These are phyloP conservation scores for Aptenodytes patagonicus DNA, from an alignment of 2,113 vertebrate genomes.

Conservation along the genomic window DNA sequence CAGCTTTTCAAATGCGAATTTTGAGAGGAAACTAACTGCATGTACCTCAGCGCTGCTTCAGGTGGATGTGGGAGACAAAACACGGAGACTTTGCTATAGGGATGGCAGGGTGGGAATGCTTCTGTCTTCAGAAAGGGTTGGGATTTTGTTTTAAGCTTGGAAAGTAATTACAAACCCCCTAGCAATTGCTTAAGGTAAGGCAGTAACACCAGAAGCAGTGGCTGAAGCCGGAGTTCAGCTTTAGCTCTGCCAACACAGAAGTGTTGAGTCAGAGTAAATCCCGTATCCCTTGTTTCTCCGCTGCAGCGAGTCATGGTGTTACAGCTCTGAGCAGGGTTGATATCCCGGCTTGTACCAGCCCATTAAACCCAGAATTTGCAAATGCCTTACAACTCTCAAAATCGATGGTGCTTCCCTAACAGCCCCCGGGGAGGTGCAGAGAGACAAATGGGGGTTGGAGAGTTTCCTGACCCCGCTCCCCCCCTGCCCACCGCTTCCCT, in stretches of 20 bases:
- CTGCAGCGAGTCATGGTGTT: not conserved
- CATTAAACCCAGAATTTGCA: not conserved
- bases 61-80: not conserved
- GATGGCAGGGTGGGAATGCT: not conserved
- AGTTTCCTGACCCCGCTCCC: not conserved
- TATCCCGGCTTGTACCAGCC: not conserved
- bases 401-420: not conserved
- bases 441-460: fast-evolving
- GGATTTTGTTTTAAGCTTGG: not conserved
- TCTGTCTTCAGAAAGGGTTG: not conserved
- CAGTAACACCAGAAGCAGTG: not conserved
- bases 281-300: not conserved
- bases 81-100: not conserved
- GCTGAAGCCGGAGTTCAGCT: not conserved
- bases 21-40: not conserved
- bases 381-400: not conserved
- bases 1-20: not conserved
- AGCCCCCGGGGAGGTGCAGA: not conserved
- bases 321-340: not conserved
- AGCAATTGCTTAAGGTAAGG: not conserved
- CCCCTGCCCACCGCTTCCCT: no score
- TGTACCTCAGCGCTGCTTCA: not conserved
- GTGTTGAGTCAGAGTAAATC: not conserved
- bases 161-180: not conserved
- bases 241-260: not conserved